These are phyloP conservation scores for Nemurella pictetii DNA, from an alignment of 2,888 invertebrate species.

Conservation along the genomic window DNA sequence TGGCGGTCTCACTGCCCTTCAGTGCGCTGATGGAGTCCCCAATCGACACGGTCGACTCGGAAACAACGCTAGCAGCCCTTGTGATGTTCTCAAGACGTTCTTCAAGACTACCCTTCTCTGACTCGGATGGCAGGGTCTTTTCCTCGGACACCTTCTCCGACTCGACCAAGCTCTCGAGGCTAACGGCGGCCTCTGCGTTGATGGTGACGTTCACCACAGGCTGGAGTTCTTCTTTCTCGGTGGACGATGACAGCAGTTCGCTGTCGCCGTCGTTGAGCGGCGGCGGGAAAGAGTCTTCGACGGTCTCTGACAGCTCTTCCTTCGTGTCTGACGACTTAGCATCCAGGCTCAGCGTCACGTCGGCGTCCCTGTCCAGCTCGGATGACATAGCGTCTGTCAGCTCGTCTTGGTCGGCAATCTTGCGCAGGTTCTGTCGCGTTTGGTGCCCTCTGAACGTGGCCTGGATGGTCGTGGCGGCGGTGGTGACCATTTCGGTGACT, in stretches of 20 bases:
- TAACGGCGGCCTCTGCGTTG: not conserved
- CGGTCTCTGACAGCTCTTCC: not conserved
- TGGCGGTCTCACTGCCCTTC: constrained; percentile 25
- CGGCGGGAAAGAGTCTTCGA: not conserved
- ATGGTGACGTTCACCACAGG: not conserved
- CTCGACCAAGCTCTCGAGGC: not conserved
- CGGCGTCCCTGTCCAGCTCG: not conserved
- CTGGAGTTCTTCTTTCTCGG: constrained; percentile 15
- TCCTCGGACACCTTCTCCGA: not conserved
- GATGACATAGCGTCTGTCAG: not conserved
- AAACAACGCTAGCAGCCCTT: not conserved
- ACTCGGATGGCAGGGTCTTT: not conserved
- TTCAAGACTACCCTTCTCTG: not conserved
- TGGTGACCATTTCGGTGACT: not conserved
- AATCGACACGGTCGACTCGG: constrained; percentile 17
- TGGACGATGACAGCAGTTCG: constrained; percentile 6
- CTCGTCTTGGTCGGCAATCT: constrained; percentile 12
- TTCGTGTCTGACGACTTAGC: not conserved
- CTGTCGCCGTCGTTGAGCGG: not conserved
- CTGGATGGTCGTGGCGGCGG: constrained; percentile 42
- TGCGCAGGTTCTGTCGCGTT: constrained; percentile 39
- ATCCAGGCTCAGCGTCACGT: not conserved
- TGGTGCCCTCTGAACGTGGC: constrained; percentile 42
- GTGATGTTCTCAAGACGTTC: not conserved
- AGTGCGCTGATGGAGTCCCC: constrained; percentile 16